phyloP scores from a whole-genome alignment of 2,113 vertebrate genomes.

The Echinops telfairi region DNA sequence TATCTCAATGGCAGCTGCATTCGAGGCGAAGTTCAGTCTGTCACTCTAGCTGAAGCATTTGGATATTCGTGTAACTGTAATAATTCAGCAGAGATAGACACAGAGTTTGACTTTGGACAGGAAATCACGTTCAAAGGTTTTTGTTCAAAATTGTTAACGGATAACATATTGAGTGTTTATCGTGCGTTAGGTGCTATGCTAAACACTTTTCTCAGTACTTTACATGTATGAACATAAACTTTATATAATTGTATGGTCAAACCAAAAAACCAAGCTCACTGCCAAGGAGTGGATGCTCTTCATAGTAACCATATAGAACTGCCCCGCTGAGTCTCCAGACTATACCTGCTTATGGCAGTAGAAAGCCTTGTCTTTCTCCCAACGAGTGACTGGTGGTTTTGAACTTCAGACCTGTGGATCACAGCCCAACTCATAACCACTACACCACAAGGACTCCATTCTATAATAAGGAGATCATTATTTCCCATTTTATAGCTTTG shows the following conservation, averaged over 20 bases:
- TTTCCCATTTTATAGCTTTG: constrained; percentile 7
- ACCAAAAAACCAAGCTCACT: no score
- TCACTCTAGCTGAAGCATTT: neutral
- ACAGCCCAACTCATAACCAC: no score
- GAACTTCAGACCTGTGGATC: no score
- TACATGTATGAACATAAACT: constrained; percentile 8
- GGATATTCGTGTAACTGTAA: neutral
- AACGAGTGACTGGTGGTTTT: no score
- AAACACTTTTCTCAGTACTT: constrained; percentile 31
- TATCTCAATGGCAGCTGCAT: neutral
- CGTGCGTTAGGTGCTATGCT: neutral
- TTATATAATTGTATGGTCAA: neutral
- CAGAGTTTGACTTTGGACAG: constrained; percentile 40
- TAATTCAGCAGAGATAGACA: neutral
- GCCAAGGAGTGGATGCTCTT: no score
- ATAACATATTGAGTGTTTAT: neutral
- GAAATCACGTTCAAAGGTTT: constrained; percentile 36
- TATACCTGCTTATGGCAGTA: no score
- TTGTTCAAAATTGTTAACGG: constrained; percentile 15
- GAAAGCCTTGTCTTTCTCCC: no score
- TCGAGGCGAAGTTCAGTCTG: neutral
- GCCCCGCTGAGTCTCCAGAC: no score
- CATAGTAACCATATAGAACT: no score
- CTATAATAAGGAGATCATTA: constrained; percentile 1
- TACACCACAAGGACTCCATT: no score